Conservation (phyloP, 2,113 vertebrate species). For the Triplophysa dalaica region DNA sequence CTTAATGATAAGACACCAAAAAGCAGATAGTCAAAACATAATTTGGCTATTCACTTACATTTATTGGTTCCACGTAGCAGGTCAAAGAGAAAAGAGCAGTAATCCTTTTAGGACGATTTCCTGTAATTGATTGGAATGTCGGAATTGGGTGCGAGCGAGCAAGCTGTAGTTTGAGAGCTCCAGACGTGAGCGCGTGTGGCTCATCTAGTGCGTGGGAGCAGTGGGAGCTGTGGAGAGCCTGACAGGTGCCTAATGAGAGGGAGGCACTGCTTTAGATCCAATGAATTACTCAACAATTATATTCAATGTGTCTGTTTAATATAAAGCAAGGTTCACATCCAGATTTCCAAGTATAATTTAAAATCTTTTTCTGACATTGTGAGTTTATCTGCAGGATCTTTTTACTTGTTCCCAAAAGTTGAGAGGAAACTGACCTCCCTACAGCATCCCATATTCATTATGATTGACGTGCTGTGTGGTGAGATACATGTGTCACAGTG, state of each 20-base stretch:
- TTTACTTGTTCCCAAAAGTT: background rate
- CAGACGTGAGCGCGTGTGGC: background rate
- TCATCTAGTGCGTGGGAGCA: conserved; percentile 17
- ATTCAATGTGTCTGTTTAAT: background rate
- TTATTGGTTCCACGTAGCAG: background rate
- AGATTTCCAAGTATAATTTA: background rate
- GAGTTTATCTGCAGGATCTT: background rate
- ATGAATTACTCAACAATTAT: background rate
- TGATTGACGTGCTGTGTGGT: too few relatives aligned
- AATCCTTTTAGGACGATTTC: background rate
- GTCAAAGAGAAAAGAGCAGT: background rate
- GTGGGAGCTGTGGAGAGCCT: background rate
- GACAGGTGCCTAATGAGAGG: conserved; percentile 4
- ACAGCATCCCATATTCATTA: too few relatives aligned
- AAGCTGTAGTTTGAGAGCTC: background rate
- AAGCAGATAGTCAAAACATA: background rate
- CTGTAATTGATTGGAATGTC: background rate
- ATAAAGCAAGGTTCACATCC: background rate
- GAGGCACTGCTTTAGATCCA: background rate
- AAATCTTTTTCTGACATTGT: background rate
- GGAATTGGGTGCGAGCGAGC: background rate
- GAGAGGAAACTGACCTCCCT: too few relatives aligned
- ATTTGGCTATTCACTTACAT: background rate
- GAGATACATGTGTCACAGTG: background rate
- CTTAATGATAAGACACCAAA: background rate